Conservation (phyloP, 2,113 vertebrate genomes). For the Pseudorectes ferrugineus region DNA sequence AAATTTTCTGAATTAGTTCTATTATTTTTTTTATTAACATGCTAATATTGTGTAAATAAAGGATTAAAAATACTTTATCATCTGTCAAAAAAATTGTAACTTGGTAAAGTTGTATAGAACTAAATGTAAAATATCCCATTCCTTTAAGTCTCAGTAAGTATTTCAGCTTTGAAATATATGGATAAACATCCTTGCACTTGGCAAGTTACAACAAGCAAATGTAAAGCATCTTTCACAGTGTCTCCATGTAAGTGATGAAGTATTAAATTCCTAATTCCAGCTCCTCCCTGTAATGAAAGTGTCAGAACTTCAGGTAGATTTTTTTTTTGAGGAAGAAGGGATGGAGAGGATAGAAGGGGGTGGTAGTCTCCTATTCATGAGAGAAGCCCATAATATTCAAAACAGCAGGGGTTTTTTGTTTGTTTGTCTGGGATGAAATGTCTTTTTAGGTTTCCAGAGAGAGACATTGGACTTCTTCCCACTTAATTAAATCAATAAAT, state of each 20-base stretch:
- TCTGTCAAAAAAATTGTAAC: background rate
- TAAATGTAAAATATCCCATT: background rate
- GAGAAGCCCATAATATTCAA: background rate
- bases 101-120: background rate
- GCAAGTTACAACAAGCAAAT: background rate
- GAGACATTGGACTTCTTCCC: background rate
- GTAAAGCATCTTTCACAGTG: background rate
- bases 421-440: background rate
- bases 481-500: background rate
- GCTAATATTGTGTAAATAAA: background rate
- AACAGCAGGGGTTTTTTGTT: background rate
- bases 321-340: background rate
- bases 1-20: background rate
- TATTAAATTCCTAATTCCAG: background rate
- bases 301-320: background rate
- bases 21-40: background rate
- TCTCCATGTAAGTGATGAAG: background rate
- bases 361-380: background rate
- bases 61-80: background rate
- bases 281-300: background rate
- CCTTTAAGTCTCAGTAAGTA: background rate
- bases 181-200: background rate
- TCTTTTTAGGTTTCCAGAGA: background rate
- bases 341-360: background rate
- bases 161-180: background rate